These are phyloP conservation scores for Athrips mouffetella DNA, from an alignment of 2,888 invertebrate genomes.

Conservation along the genomic window DNA sequence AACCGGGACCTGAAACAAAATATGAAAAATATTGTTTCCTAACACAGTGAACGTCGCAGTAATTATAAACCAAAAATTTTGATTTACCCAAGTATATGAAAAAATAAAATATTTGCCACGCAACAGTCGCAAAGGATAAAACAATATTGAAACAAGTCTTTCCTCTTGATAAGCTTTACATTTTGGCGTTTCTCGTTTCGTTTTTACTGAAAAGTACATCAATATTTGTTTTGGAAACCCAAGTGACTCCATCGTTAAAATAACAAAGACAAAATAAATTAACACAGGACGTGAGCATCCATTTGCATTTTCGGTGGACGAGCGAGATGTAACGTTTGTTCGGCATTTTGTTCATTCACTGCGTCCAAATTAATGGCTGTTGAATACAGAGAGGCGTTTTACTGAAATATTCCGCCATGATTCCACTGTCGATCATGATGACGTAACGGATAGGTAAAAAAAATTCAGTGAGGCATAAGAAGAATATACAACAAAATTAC, in stretches of 20 bases:
- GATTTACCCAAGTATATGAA: no score
- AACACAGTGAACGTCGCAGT: no score
- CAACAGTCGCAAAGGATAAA: no score
- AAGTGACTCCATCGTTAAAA: neutral
- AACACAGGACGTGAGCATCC: neutral
- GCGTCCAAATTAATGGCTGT: conserved; percentile 6
- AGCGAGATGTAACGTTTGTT: conserved; percentile 1
- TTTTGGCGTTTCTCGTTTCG: neutral
- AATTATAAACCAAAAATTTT: no score
- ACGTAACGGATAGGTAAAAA: neutral
- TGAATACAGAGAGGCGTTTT: neutral
- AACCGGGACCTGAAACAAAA: no score
- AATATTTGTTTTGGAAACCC: conserved; percentile 1
- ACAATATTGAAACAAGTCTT: no score
- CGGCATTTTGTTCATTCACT: conserved; percentile 7
- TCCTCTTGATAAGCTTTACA: no score
- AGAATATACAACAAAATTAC: no score
- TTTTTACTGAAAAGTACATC: neutral
- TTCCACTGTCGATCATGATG: neutral
- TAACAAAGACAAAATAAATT: conserved; percentile 10
- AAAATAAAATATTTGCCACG: no score
- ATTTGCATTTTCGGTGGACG: conserved; percentile 10
- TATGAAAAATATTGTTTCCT: no score
- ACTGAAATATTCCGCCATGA: neutral
- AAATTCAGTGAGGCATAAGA: no score